Conservation (phyloP, 2,113 vertebrate genomes). For the Laticauda colubrina region DNA sequence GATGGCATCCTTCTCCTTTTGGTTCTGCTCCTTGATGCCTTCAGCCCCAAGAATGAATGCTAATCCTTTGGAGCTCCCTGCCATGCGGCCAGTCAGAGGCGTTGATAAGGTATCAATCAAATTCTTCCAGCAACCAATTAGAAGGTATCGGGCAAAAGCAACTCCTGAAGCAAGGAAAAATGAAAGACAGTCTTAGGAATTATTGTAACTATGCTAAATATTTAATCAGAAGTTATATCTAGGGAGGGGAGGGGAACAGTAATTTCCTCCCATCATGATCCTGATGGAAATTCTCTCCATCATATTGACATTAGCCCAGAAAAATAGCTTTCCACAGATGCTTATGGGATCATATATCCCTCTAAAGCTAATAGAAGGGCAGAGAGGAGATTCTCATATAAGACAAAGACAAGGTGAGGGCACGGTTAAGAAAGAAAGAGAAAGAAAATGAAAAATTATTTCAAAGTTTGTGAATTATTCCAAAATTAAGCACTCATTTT, state of each 20-base stretch:
- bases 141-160: constrained; percentile 89
- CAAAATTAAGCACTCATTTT: neutral
- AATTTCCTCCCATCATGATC: neutral
- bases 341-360: neutral
- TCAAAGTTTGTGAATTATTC: neutral
- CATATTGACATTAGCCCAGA: neutral
- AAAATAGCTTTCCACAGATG: neutral
- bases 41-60: constrained; percentile 92
- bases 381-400: neutral
- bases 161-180: constrained; percentile 71
- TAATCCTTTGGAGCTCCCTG: constrained; percentile 87
- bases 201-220: neutral
- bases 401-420: neutral
- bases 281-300: neutral
- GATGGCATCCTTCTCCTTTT: constrained; percentile 90
- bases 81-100: constrained; percentile 90
- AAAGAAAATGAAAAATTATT: neutral
- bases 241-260: neutral
- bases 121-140: constrained; percentile 96
- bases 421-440: neutral
- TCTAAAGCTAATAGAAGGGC: neutral
- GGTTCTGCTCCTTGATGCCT: constrained; percentile 91
- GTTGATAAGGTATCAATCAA: constrained; percentile 93
- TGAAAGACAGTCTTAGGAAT: constrained; percentile 4
- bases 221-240: neutral